Evolutionary conservation across 2,797 vertebrate species (phyloP).

Genomic region (Taeniopygia guttata): DNA sequence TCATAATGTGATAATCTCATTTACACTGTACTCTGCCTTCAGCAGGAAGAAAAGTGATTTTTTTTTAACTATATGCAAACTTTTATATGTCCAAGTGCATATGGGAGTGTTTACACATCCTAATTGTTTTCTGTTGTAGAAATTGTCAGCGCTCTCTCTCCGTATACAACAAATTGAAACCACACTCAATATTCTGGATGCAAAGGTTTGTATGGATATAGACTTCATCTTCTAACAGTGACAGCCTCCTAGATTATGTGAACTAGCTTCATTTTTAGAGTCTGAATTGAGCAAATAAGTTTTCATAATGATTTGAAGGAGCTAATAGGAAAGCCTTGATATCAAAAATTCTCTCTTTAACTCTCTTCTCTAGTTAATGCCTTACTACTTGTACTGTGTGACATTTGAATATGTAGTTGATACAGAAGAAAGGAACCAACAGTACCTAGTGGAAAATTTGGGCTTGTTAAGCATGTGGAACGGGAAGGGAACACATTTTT

Average conservation of each 20-base stretch:
- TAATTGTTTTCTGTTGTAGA: slow-evolving; percentile 77
- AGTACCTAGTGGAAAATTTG: background rate
- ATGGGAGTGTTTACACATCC: background rate
- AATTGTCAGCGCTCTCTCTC: slow-evolving; percentile 90
- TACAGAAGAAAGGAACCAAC: background rate
- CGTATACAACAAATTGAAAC: slow-evolving; percentile 99
- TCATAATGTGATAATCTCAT: background rate
- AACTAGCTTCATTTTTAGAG: background rate
- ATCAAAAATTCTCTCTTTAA: background rate
- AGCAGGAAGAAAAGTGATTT: background rate
- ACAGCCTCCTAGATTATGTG: background rate
- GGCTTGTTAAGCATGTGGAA: background rate
- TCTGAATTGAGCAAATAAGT: background rate
- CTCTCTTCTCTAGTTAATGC: background rate
- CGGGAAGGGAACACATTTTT: background rate
- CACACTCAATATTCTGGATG: slow-evolving; percentile 95
- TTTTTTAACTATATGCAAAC: background rate
- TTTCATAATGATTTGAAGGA: background rate
- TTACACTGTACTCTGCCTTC: background rate
- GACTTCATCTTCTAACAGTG: background rate
- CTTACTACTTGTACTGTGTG: background rate
- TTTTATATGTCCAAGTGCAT: background rate
- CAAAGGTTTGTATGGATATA: slow-evolving; percentile 83
- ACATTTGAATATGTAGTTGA: background rate
- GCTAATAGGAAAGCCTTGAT: background rate